Evolutionary conservation across 2,888 invertebrate genomes (phyloP).

Genomic region (Stratiomys singularior): DNA sequence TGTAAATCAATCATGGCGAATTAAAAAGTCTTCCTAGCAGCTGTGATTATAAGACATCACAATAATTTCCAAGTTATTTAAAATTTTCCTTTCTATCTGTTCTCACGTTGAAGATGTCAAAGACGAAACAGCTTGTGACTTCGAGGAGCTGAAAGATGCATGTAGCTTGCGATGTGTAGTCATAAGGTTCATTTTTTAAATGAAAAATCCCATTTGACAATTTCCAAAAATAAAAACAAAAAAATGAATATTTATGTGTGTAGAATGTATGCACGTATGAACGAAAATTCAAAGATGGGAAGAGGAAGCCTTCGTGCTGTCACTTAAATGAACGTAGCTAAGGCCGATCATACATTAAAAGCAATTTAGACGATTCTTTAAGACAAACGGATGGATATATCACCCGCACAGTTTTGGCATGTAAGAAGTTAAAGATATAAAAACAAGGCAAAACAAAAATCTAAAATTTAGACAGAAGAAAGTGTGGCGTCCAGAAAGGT

Average conservation of each 20-base stretch:
- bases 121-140: background rate
- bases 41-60: conserved; percentile 26
- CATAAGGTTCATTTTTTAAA: conserved; percentile 31
- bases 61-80: conserved; percentile 27
- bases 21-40: conserved; percentile 7
- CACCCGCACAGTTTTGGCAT: conserved; percentile 46
- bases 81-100: background rate
- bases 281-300: too few relatives aligned
- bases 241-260: conserved; percentile 7
- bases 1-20: conserved; percentile 42
- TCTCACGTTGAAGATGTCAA: background rate
- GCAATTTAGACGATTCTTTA: conserved; percentile 42
- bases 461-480: background rate
- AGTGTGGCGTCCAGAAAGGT: conserved; percentile 3
- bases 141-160: conserved; percentile 19
- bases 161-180: conserved; percentile 17
- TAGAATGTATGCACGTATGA: background rate
- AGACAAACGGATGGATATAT: conserved; percentile 42
- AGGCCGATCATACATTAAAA: conserved; percentile 45
- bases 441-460: background rate
- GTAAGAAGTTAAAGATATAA: background rate
- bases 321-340: conserved; percentile 35
- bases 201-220: conserved; percentile 27
- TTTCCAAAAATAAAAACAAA: conserved; percentile 39
- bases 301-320: conserved; percentile 24